Conservation (phyloP, 2,113 vertebrate species). For the Sphaerodactylus townsendi region DNA sequence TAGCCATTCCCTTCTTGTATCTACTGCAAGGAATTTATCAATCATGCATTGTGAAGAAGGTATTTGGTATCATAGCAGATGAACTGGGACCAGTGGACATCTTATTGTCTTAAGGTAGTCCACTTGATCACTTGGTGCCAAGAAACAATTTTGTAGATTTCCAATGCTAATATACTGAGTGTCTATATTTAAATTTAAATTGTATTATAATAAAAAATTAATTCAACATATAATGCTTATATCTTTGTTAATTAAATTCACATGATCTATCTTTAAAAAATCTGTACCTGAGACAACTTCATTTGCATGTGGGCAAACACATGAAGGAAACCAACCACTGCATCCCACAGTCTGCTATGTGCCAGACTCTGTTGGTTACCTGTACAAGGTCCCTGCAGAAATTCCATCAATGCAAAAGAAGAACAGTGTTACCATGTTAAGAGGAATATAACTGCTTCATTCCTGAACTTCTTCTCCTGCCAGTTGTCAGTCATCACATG, state of each 20-base stretch:
- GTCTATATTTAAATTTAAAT: background rate
- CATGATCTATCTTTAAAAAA: background rate
- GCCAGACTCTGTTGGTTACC: constrained; percentile 97
- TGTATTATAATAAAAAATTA: background rate
- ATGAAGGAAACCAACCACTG: constrained; percentile 95
- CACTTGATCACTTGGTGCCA: background rate
- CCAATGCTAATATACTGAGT: background rate
- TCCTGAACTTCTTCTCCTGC: background rate
- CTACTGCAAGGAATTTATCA: no score
- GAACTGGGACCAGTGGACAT: no score
- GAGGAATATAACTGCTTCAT: background rate
- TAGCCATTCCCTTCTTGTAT: no score
- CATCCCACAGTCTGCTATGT: constrained; percentile 96
- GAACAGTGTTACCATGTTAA: constrained; percentile 19
- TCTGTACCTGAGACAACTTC: constrained; percentile 92
- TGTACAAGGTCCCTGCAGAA: constrained; percentile 88
- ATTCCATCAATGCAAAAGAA: background rate
- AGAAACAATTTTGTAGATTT: background rate
- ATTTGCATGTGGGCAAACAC: constrained; percentile 99
- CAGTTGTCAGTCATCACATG: background rate
- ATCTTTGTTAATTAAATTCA: background rate
- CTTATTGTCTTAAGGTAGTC: background rate
- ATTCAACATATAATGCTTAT: background rate
- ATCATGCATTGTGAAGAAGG: no score
- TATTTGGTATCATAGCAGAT: no score